Conservation (phyloP, 1,140 invertebrate species). For the Caenorhabditis latens region DNA sequence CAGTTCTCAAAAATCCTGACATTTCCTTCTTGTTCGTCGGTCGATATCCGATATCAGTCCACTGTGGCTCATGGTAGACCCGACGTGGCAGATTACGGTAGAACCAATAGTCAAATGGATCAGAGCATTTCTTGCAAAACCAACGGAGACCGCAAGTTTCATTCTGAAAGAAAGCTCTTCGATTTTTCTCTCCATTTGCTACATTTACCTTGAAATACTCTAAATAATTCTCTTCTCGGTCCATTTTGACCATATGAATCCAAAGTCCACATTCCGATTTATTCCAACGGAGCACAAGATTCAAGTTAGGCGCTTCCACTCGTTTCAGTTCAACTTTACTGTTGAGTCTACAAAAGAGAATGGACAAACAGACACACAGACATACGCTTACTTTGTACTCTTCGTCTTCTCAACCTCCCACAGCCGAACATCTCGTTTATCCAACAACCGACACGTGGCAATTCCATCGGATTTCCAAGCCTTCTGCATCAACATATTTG, state of each 20-base stretch:
- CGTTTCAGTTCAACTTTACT: too few relatives aligned
- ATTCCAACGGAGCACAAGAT: neutral
- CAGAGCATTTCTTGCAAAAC: neutral
- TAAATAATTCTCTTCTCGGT: neutral
- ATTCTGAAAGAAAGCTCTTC: neutral
- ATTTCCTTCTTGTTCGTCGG: too few relatives aligned
- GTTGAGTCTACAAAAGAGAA: too few relatives aligned
- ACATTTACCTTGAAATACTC: neutral
- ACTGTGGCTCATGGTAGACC: neutral
- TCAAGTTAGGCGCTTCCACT: neutral
- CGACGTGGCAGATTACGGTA: neutral
- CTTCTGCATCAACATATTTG: too few relatives aligned
- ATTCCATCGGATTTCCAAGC: too few relatives aligned
- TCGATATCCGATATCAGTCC: neutral
- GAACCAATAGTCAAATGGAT: constrained; percentile 4
- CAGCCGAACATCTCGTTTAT: too few relatives aligned
- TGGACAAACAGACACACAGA: too few relatives aligned
- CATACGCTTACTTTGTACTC: too few relatives aligned
- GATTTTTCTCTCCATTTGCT: neutral
- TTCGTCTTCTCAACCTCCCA: too few relatives aligned
- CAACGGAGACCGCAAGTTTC: constrained; percentile 12
- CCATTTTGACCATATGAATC: neutral
- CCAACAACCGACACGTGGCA: too few relatives aligned
- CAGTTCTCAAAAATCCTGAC: too few relatives aligned
- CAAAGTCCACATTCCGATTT: neutral